Evolutionary conservation across 2,888 invertebrate genomes (phyloP), one percentile per base, ranked within the genome.

Genomic region (Volucella bombylans): DNA sequence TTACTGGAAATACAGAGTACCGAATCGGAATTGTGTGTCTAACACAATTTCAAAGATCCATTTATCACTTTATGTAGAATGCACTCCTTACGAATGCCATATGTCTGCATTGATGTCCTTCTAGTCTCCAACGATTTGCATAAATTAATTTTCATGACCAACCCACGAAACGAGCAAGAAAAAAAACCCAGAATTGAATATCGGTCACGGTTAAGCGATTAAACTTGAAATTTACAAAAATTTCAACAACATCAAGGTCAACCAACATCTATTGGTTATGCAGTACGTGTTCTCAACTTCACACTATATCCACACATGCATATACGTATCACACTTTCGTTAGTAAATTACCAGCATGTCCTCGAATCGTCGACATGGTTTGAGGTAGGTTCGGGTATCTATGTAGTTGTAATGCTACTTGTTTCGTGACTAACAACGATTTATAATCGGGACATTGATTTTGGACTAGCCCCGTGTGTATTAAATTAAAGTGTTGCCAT

Each of bases 401-500:
- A n/a, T 3, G 2, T 23, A 23, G 3, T 6, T 6, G 6, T 6
- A 52, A 38, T 31, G 14, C 41, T 43, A 23, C 9, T n/a, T n/a
- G 47, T 80, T 72, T 77, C 85, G 85, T 85, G 85, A 85, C 85
- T 80, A 59, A 18, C 43, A 81, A 45, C 76, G 41, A 81, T 85
- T 85, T 85, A 72, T 77, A 77, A 72, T n/a, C 62, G 45, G 68
- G 72, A 52, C 73, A 81, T 81, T 85, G 80, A 81, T 85, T 85
- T 80, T 67, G 23, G 23, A 50, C 55, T 45, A 68, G 59, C 4
- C 23, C 41, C 11, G 14, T 14, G 10, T 41, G 11, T 54, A 54
- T 43, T 39, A 15, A 41, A 15, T 15, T 38, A 54, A 1, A 73
- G 69, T 41, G 67, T 74, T 80, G 54, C 80, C 80, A 68, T 31